Percentiles rank a stretch among this genome's conserved stretches.
Conservation (phyloP, 1,140 invertebrate genomes). For the Dinothrombium tinctorium region DNA sequence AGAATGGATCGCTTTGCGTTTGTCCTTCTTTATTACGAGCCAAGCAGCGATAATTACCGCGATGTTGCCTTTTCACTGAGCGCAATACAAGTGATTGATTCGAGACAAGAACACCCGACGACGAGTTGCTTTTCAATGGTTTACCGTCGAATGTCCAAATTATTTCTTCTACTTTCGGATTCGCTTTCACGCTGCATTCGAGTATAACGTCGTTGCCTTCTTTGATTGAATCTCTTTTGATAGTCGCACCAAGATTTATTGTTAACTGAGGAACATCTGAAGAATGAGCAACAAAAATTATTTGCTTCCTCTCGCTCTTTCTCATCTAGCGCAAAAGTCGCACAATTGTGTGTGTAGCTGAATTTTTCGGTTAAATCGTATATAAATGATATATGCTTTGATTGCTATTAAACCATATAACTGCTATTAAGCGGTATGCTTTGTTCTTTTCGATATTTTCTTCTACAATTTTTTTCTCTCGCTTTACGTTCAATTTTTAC, state of each 20-base stretch:
- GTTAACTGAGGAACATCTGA: conserved; percentile 9
- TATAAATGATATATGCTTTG: no score
- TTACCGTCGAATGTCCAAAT: conserved; percentile 14
- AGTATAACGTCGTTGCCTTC: conserved; percentile 16
- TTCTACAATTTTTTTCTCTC: no score
- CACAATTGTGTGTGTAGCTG: not conserved
- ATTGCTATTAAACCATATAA: no score
- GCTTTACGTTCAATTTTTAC: no score
- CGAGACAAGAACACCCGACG: conserved; percentile 48
- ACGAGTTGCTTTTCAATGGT: conserved; percentile 15
- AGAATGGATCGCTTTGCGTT: conserved; percentile 51
- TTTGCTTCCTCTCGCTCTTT: not conserved
- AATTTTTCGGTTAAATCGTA: no score
- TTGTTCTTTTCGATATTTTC: no score
- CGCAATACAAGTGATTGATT: conserved; percentile 33
- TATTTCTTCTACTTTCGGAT: conserved; percentile 16
- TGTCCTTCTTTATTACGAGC: conserved; percentile 69
- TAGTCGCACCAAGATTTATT: conserved; percentile 13
- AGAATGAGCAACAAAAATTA: not conserved
- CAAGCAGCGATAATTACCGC: conserved; percentile 46
- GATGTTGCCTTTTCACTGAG: conserved; percentile 15
- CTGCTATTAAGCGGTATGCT: no score
- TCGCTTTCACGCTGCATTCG: conserved; percentile 15
- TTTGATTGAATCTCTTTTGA: conserved; percentile 12
- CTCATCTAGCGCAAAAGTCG: not conserved